Base-by-base conservation (phyloP, 1,140 invertebrate species). In the Oreohelix idahoensis region DNA sequence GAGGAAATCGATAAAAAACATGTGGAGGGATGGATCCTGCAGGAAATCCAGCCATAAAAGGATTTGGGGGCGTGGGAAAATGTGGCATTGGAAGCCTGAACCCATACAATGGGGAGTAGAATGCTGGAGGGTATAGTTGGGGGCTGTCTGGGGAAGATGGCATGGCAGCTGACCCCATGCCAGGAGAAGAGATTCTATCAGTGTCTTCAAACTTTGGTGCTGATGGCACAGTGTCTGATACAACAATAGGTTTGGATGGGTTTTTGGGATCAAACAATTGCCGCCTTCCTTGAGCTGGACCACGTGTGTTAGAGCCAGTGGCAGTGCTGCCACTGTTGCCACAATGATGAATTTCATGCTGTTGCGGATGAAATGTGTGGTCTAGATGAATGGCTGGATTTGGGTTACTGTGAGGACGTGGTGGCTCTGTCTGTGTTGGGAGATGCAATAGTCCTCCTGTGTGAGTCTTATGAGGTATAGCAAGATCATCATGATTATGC, bases 261-360 rank as follows among this genome's bases (percentile, higher is more conserved):
- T 96, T 96, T 85, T 95, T 95, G 4, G 94, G 95, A 91, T 96
- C 95, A 89, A 94, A 95, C 26, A 96, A 88, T 23, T 83, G 86
- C 17, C 86, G 85, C 63, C 88, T 84, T 20, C 85, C 85, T 45
- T 82, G 74, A 58, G 63, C 53, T 29, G 58, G 66, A 71, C 36
- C 76, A 5, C 79, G 63, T 23, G 58, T 71, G 45, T 80, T 80
- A 17, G 69, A 71, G 39, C 66, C 79, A 20, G 20, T 15, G 8
- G 63, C 1, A 39, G 51, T 20, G 39, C 26, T 51, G 32, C 49
- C 51, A 4, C 53, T 32, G 39, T 4, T 13, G n/a, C 49, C 75
- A n/a, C 29, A 23, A 39, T 51, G 38, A 38, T 85, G 77, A n/a
- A 42, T 36, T 26, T 74, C 36, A 53, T 45, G 71, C n/a, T 78